These are phyloP conservation scores for Ovibos moschatus DNA, from an alignment of 2,113 vertebrate genomes.

Conservation along the genomic window DNA sequence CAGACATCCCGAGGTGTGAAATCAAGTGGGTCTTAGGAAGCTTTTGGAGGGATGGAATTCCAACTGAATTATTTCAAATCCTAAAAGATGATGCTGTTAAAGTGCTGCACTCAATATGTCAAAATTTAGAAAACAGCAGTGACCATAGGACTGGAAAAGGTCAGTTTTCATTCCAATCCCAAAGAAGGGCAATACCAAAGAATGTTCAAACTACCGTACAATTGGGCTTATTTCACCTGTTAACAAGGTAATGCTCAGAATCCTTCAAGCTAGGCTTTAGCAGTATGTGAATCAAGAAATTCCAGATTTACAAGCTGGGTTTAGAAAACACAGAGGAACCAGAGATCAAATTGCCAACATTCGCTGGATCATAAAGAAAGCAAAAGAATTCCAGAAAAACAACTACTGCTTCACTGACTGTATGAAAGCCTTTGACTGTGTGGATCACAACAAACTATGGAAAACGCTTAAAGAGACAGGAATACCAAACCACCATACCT, in stretches of 20 bases:
- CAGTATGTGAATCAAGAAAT: neutral
- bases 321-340: neutral
- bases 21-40: neutral
- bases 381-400: neutral
- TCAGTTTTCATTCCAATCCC: neutral
- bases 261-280: neutral
- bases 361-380: neutral
- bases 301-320: neutral
- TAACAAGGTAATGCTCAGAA: neutral
- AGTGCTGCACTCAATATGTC: neutral
- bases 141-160: neutral
- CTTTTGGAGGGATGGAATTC: neutral
- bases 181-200: neutral
- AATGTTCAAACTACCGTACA: neutral
- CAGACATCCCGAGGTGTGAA: neutral
- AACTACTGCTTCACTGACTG: neutral
- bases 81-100: neutral
- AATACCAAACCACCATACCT: neutral
- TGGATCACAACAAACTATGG: neutral
- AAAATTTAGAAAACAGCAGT: neutral
- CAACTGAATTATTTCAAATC: neutral
- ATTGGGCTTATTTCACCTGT: neutral
- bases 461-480: neutral
- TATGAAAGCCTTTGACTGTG: neutral
- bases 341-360: neutral